Conservation (phyloP, 1,140 invertebrate species). For the Lucilia sericata region DNA sequence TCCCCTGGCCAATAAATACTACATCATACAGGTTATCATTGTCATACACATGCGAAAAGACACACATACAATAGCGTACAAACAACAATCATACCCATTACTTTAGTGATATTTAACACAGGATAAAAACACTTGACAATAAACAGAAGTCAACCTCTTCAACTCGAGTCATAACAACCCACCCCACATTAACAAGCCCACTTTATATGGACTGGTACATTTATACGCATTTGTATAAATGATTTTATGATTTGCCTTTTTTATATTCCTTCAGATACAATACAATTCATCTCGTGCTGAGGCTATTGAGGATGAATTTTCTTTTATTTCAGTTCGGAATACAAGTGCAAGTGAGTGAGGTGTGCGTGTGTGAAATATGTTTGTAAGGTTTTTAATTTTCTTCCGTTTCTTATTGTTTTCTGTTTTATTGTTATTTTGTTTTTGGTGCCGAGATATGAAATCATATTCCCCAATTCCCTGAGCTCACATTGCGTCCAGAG, state of each 20-base stretch:
- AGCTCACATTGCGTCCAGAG: conserved; percentile 49
- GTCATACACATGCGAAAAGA: conserved; percentile 24
- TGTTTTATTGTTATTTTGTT: conserved; percentile 21
- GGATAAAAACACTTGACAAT: conserved; percentile 55
- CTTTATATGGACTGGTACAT: not conserved
- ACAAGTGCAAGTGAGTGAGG: not conserved
- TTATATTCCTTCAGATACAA: not conserved
- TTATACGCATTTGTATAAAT: not conserved
- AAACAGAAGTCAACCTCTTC: conserved; percentile 54
- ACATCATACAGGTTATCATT: not conserved
- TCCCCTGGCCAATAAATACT: not conserved
- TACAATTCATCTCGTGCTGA: not conserved
- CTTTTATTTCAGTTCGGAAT: not conserved
- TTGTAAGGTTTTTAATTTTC: conserved; percentile 47
- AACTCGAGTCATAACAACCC: not conserved
- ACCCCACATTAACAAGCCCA: not conserved
- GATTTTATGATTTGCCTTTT: not conserved
- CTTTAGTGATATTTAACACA: conserved; percentile 29
- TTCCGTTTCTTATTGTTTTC: conserved; percentile 36
- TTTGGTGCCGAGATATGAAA: conserved; percentile 65
- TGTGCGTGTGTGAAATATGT: conserved; percentile 58
- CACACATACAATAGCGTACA: not conserved
- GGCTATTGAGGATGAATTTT: not conserved
- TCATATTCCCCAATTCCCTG: conserved; percentile 65
- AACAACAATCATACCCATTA: not conserved